Conservation (phyloP, 2,113 vertebrate species). For the Crocuta crocuta region DNA sequence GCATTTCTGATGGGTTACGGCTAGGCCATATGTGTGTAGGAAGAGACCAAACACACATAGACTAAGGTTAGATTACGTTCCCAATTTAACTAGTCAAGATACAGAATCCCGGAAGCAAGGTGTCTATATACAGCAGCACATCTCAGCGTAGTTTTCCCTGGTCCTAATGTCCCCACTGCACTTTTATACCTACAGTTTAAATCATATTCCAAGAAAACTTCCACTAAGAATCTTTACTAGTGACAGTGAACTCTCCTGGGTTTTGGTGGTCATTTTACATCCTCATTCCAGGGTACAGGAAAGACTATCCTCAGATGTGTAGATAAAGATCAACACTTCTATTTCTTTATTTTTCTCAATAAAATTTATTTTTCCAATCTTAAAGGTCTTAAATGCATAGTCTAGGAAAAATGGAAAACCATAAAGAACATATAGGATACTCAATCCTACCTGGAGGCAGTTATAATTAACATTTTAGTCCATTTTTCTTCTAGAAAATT, state of each 20-base stretch:
- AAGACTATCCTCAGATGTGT: slow-evolving; percentile 19
- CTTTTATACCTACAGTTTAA: slow-evolving; percentile 51
- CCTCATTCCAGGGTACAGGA: neutral
- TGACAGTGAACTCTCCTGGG: slow-evolving; percentile 44
- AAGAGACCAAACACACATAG: neutral
- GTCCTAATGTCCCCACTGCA: neutral
- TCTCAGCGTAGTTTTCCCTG: slow-evolving; percentile 28
- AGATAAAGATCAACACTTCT: neutral
- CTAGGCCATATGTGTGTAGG: neutral
- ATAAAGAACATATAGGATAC: slow-evolving; percentile 8
- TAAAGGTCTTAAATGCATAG: slow-evolving; percentile 22
- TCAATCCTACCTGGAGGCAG: neutral
- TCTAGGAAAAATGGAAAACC: slow-evolving; percentile 28
- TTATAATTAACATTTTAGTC: slow-evolving; percentile 52
- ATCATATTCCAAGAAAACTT: slow-evolving; percentile 54
- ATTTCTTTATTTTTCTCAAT: slow-evolving; percentile 43
- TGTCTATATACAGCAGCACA: neutral
- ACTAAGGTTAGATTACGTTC: slow-evolving; percentile 13
- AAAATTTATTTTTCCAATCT: slow-evolving; percentile 32
- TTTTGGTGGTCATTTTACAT: slow-evolving; percentile 41
- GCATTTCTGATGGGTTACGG: neutral
- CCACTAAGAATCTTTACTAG: slow-evolving; percentile 41
- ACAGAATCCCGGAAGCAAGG: slow-evolving; percentile 1
- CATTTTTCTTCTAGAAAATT: slow-evolving; percentile 12
- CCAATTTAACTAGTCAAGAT: slow-evolving; percentile 35